Conservation (phyloP, 2,113 vertebrate species). For the Hippocampus comes region DNA sequence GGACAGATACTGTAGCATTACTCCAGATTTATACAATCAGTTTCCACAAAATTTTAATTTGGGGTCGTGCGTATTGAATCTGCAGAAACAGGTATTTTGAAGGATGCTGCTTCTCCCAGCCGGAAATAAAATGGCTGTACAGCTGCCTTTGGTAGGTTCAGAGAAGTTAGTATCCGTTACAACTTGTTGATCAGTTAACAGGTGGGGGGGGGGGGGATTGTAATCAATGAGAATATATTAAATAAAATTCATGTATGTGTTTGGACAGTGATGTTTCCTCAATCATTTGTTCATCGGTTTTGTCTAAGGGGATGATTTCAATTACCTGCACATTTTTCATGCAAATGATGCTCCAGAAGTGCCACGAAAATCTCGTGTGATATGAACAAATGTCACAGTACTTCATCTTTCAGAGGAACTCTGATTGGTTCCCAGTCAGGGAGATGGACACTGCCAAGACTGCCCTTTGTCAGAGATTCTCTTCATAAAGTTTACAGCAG, state of each 20-base stretch:
- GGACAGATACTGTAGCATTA: not conserved
- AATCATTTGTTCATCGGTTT: not conserved
- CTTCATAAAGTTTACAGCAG: too few relatives aligned
- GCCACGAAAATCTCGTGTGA: not conserved
- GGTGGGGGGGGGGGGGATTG: conserved; percentile 2
- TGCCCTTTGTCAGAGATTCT: too few relatives aligned
- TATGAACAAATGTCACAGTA: not conserved
- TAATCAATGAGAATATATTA: conserved; percentile 20
- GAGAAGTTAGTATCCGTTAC: not conserved
- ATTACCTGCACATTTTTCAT: not conserved
- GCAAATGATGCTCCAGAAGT: not conserved
- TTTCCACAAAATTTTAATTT: not conserved
- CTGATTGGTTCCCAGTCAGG: too few relatives aligned
- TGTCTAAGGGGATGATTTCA: not conserved
- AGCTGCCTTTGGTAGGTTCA: not conserved
- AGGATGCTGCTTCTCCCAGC: not conserved
- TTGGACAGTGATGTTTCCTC: not conserved
- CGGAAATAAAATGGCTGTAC: not conserved
- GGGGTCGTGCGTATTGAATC: not conserved
- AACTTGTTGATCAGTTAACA: not conserved
- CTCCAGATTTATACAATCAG: not conserved
- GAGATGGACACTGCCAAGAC: too few relatives aligned
- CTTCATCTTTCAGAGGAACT: not conserved
- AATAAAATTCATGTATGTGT: conserved; percentile 32
- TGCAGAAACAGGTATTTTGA: not conserved